Conservation (phyloP, 2,888 invertebrate species). For the Hemicrepidius hirtus region DNA sequence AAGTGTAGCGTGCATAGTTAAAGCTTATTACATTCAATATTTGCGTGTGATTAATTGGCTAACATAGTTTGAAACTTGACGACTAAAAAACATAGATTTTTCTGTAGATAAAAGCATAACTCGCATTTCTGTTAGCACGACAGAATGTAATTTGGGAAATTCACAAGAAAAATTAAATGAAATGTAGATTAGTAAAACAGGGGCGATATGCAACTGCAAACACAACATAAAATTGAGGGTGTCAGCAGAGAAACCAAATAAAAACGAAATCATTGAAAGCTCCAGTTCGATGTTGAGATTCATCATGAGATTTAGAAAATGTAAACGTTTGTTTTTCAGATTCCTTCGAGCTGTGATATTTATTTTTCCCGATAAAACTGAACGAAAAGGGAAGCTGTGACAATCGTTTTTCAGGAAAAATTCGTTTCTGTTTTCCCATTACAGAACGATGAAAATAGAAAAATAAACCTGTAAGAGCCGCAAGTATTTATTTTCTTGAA, state of each 20-base stretch:
- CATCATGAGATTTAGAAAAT: constrained; percentile 17
- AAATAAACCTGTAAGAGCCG: no score
- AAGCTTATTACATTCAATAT: constrained; percentile 20
- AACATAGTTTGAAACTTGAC: constrained; percentile 15
- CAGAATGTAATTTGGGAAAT: constrained; percentile 28
- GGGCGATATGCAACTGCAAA: constrained; percentile 1
- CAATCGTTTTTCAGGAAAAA: not conserved
- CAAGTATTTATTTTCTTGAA: no score
- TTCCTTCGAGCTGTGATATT: constrained; percentile 7
- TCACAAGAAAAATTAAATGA: constrained; percentile 23
- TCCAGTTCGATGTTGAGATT: not conserved
- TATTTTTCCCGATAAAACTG: constrained; percentile 4
- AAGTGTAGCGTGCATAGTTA: not conserved
- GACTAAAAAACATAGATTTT: constrained; percentile 27
- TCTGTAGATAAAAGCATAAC: constrained; percentile 16
- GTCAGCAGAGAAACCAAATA: not conserved
- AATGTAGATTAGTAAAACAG: constrained; percentile 16
- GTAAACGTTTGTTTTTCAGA: constrained; percentile 25
- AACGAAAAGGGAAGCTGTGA: constrained; percentile 1
- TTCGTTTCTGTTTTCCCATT: constrained; percentile 8
- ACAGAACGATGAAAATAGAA: not conserved
- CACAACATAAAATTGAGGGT: constrained; percentile 2
- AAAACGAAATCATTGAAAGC: not conserved
- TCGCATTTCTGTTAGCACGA: constrained; percentile 24
- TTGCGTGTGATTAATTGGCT: constrained; percentile 36